Conservation (phyloP, 2,888 invertebrate genomes). For the Apamea anceps region DNA sequence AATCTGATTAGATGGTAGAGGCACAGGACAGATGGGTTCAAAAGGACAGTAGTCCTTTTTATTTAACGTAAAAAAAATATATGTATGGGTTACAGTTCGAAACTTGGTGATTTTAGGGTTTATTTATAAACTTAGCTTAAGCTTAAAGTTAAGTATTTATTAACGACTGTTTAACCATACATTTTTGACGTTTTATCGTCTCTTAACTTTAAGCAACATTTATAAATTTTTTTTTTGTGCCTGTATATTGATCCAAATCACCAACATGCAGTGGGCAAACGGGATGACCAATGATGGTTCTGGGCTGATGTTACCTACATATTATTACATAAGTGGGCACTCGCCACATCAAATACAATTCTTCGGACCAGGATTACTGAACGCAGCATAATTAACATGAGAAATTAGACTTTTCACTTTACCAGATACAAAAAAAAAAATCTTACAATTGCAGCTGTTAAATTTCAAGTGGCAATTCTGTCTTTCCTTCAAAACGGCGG, state of each 20-base stretch:
- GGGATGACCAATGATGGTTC: not conserved
- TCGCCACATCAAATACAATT: not conserved
- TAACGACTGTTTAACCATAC: too few relatives aligned
- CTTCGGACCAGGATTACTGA: not conserved
- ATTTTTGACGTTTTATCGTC: too few relatives aligned
- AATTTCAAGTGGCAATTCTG: conserved; percentile 18
- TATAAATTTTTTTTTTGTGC: too few relatives aligned
- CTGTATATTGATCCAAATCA: not conserved
- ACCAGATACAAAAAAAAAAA: not conserved
- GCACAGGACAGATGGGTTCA: not conserved
- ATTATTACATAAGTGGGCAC: not conserved
- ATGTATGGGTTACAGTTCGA: not conserved
- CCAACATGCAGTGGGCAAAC: not conserved
- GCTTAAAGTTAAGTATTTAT: too few relatives aligned
- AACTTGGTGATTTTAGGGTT: not conserved
- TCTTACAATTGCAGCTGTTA: not conserved
- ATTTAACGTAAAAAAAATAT: not conserved
- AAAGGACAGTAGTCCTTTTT: not conserved
- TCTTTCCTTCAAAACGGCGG: not conserved
- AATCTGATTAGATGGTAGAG: conserved; percentile 29
- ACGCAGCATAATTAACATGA: not conserved
- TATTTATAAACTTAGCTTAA: too few relatives aligned
- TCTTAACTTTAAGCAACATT: too few relatives aligned
- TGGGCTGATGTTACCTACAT: not conserved
- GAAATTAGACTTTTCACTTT: not conserved